Percentiles rank a stretch among this genome's conserved stretches.
phyloP scores from a whole-genome alignment of 2,113 vertebrate genomes.

The Dromiciops gliroides region DNA sequence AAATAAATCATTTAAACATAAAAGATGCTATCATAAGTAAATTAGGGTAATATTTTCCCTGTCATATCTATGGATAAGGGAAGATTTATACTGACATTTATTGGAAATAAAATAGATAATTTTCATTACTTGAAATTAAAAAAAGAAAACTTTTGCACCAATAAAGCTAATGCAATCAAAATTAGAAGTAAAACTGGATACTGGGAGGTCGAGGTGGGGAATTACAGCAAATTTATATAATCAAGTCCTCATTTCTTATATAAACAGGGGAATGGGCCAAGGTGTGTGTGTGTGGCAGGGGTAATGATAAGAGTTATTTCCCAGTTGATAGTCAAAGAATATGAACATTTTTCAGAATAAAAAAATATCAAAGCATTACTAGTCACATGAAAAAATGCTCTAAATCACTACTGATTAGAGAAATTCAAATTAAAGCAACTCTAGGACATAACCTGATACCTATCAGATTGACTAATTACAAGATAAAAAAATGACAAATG shows the following conservation, averaged over 20 bases:
- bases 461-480: not conserved
- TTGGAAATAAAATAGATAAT: not conserved
- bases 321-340: not conserved
- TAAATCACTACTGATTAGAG: not conserved
- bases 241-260: not conserved
- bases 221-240: not conserved
- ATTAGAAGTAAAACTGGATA: too few species aligned
- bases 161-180: not conserved
- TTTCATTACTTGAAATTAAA: not conserved
- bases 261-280: not conserved
- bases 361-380: not conserved
- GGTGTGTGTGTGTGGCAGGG: too few species aligned
- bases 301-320: not conserved
- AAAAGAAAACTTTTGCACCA: not conserved
- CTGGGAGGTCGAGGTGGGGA: too few species aligned
- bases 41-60: not conserved
- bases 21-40: not conserved
- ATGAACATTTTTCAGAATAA: not conserved
- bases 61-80: not conserved
- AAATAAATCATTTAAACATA: not conserved
- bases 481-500: not conserved
- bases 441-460: not conserved
- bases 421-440: not conserved
- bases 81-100: not conserved
- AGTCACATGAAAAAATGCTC: not conserved